Evolutionary conservation across 2,888 invertebrate species (phyloP), one percentile per base, ranked within the genome.

Genomic region (Tuta absoluta): DNA sequence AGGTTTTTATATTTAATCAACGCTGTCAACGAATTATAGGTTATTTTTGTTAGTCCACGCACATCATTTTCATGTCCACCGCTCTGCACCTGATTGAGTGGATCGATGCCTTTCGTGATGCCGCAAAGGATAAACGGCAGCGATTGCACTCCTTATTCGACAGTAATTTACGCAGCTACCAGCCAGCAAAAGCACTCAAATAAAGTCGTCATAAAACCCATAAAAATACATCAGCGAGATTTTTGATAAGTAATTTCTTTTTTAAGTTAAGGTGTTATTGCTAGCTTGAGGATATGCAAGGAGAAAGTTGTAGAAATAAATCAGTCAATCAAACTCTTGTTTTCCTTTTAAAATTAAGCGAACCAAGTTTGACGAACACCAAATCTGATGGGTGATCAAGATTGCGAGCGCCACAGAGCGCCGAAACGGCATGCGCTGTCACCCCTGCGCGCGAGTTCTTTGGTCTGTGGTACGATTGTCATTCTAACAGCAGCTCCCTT

Each of bases 21-120:
- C n/a, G n/a, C 33, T 7, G 1, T 33, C 33, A 33, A 1, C 33
- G 10, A 33, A 33, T 7, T 33, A n/a, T 33, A 33, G 10, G 33
- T 33, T 33, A 5, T 33, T 33, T 33, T 33, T 33, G 8, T 8
- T 28, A 5, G 2, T 28, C 5, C 28, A 17, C 24, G 53, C 62
- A 21, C 69, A 69, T 70, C 48, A 11, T 23, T 70, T 72, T 68
- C 67, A 57, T 71, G 67, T 75, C 75, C 71, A 58, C 65, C 65
- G 62, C 62, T 64, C 53, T 63, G 63, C 66, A 64, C 71, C 68
- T 71, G 75, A 76, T 76, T 70, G 71, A 72, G 51, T 51, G 57
- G 63, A n/a, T n/a, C n/a, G n/a, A 67, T 69, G 69, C 70, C 63
- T 68, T 73, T 71, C 72, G 72, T 63, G 71, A 68, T 68, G 69